Evolutionary conservation across 2,797 vertebrate species (phyloP), one percentile per base, ranked within the genome.

Genomic region (Pseudopleuronectes americanus): DNA sequence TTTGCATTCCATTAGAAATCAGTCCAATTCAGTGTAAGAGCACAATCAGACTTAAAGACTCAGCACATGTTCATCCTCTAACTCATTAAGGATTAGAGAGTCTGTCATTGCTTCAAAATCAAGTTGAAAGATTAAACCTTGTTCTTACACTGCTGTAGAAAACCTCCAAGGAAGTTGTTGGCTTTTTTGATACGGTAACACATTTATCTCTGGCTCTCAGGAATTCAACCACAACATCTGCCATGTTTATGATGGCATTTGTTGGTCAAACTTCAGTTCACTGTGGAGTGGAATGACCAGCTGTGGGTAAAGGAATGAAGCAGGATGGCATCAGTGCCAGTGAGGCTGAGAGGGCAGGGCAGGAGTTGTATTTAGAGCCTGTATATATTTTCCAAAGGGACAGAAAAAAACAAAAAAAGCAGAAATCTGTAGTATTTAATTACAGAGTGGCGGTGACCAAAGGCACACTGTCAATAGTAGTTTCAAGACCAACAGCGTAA

Each of bases 401-500:
- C 22, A 49, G 65, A 67, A 51, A 47, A 64, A 63, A 68, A 76
- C 67, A 83, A 79, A 16, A 71, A 83, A 77, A 6, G 45, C 64
- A 31, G 69, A 76, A 63, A 70, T 72, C 73, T 82, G 67, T 82
- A 76, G 77, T 71, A 76, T 85, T 84, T 91, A 90, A 92, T 91
- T 86, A 91, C 79, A 91, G 89, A 84, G 81, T 31, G 33, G 52
- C 73, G 8, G 0, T 38, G 70, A 75, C 71, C 80, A 76, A 74
- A 79, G 70, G 79, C 79, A 72, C 79, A 74, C 80, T 71, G 79
- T 89, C 85, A 62, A 47, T 68, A 81, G 76, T 72, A 76, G 79
- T 67, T 81, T 88, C 62, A 84, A 83, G 85, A 83, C 86, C 57
- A 38, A 76, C 75, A 68, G 78, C 78, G 90, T 83, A 81, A 76